These are phyloP conservation scores for Sigmodon hispidus DNA, from an alignment of 2,113 vertebrate species.

Conservation along the genomic window DNA sequence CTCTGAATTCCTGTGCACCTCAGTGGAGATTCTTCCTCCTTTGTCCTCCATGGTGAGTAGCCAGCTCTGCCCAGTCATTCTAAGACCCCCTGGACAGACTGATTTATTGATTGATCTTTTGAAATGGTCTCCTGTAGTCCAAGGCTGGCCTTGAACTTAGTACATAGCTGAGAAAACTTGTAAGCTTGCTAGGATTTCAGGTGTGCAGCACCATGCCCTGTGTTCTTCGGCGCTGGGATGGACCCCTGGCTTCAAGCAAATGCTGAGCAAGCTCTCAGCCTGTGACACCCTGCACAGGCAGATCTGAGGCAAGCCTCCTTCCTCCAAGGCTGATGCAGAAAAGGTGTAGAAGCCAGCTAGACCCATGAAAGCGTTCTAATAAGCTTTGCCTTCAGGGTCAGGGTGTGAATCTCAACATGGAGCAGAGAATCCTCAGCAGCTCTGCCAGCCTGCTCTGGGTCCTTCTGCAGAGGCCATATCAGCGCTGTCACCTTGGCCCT, in stretches of 20 bases:
- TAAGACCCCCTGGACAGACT: not conserved
- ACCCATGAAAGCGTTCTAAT: not conserved
- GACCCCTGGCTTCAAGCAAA: not conserved
- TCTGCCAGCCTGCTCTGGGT: not conserved
- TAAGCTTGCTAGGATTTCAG: not conserved
- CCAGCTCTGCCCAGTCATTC: not conserved
- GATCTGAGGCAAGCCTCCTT: not conserved
- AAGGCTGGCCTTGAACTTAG: not conserved
- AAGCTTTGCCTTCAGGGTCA: not conserved
- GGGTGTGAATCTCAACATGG: not conserved
- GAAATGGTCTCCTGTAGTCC: too few relatives aligned
- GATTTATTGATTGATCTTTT: too few relatives aligned
- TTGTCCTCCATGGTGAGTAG: too few relatives aligned
- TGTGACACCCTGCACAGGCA: fast-evolving
- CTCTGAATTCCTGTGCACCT: too few relatives aligned
- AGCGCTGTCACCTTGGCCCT: fast-evolving
- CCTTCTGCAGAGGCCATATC: not conserved
- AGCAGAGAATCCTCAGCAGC: not conserved
- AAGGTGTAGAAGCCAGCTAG: fast-evolving
- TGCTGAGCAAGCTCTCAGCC: not conserved
- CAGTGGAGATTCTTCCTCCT: not conserved
- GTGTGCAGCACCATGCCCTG: not conserved
- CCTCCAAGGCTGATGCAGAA: not conserved
- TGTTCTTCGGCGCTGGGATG: not conserved
- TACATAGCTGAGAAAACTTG: not conserved